Percentiles rank a stretch among this genome's conserved stretches.
These are phyloP conservation scores for Nomia melanderi DNA, from an alignment of 1,140 invertebrate species.

Conservation along the genomic window DNA sequence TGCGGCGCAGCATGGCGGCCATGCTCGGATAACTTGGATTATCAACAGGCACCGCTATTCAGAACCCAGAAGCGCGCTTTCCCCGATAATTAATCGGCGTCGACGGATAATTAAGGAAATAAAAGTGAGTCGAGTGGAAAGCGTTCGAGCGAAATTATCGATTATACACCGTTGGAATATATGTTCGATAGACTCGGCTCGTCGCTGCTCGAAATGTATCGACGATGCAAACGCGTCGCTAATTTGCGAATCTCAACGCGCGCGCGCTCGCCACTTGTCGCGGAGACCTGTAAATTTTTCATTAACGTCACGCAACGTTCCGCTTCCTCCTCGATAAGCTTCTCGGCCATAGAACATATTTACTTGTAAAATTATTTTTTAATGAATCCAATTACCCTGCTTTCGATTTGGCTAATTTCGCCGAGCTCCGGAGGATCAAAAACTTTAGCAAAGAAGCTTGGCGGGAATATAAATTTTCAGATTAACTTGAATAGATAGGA, in stretches of 20 bases:
- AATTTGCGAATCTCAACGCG: conserved; percentile 9
- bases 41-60: conserved; percentile 35
- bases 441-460: too few relatives aligned
- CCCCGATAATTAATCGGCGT: conserved; percentile 31
- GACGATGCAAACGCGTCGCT: not conserved
- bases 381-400: too few relatives aligned
- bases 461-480: too few relatives aligned
- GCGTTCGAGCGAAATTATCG: conserved; percentile 15
- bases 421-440: too few relatives aligned
- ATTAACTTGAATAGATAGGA: too few relatives aligned
- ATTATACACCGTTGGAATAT: not conserved
- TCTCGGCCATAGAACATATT: too few relatives aligned
- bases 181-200: not conserved
- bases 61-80: conserved; percentile 26
- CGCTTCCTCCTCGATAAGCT: too few relatives aligned
- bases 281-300: not conserved
- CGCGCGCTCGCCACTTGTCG: not conserved
- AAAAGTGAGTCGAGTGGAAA: conserved; percentile 24
- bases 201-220: conserved; percentile 6
- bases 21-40: conserved; percentile 19
- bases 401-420: too few relatives aligned
- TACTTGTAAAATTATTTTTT: too few relatives aligned
- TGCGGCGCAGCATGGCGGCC: not conserved
- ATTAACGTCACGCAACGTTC: not conserved
- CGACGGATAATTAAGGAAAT: conserved; percentile 33